Evolutionary conservation across 2,888 invertebrate species (phyloP), one percentile per base, ranked within the genome.

Genomic region (Erebia palarica): DNA sequence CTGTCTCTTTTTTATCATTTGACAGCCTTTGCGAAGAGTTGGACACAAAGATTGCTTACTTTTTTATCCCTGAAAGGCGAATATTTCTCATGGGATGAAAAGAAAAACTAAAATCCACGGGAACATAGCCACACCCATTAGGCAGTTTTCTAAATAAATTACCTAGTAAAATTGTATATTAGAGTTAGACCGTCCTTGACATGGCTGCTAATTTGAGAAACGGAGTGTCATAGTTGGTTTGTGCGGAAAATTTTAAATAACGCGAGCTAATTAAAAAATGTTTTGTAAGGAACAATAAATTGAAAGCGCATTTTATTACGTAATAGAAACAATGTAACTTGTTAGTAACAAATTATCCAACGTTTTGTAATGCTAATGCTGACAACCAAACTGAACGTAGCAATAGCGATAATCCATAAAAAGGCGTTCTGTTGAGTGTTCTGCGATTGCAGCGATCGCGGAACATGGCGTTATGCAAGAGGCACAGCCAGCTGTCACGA

Each of bases 401-500:
- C 11, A 13, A 82, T 75, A 76, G 74, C 72, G 76, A 77, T 78
- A 80, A 82, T 79, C 79, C 77, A 75, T 75, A 77, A 76, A 77
- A 79, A 79, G 75, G 74, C 47, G 47, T 47, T 47, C 77, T 36
- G 36, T 36, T 36, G 36, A 36, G 36, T 36, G 78, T 78, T 74
- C 80, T 81, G 78, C 80, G 79, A 79, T 82, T 77, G 84, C 71
- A 65, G 73, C 69, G 80, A 84, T 81, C 79, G 80, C 79, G 80
- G 80, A 75, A 71, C 71, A 55, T 49, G 78, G 81, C 69, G 80
- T 91, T 91, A 85, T 86, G 91, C 86, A 91, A 91, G 84, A 84
- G 78, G 77, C 82, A 79, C 83, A 79, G 81, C 79, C 80, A 81
- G 78, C 81, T 86, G 88, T 86, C 89, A 87, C 88, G 88, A 88